Evolutionary conservation across 2,797 vertebrate species (phyloP), one percentile per base, ranked within the genome.

Genomic region (Dromococcyx pavoninus): DNA sequence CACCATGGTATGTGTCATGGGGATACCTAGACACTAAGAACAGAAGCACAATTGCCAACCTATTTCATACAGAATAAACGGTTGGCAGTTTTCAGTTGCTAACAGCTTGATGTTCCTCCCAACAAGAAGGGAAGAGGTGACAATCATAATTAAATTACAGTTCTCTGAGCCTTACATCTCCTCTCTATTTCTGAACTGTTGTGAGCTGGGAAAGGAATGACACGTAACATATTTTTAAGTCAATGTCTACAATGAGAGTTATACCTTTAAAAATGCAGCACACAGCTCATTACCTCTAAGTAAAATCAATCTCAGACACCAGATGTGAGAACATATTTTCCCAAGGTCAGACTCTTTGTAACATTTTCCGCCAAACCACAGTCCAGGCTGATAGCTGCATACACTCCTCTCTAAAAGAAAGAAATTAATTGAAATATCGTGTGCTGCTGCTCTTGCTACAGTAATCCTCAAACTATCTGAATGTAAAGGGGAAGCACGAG

Each of bases 201-300:
- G 13, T 48, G 58, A 84, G n/a, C 27, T 48, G 50, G 53, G 54
- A 77, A 92, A 81, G 60, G 44, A 85, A 76, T 81, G 61, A 69
- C 64, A 65, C 10, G n/a, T 13, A 77, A 77, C 24, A 17, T 80
- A 88, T 91, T n/a, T 91, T 89, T 2, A 89, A 72, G 39, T 33
- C 80, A 85, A 89, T 30, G 17, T 56, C 89, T 81, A 57, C 73
- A 88, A 10, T 30, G 25, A 85, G 27, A 77, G 73, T 51, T 80
- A 71, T n/a, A 81, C 62, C 65, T 95, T 83, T 50, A 72, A 94
- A 88, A 95, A 94, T 53, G 48, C 19, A 89, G 74, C 78, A 88
- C 75, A 70, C 57, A 86, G 75, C 57, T 95, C 75, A 65, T 93
- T 93, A 94, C 41, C 25, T 82, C 41, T 27, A 60, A 76, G 30